phyloP scores from a whole-genome alignment of 2,888 invertebrate species.

The Cotesia congregata region DNA sequence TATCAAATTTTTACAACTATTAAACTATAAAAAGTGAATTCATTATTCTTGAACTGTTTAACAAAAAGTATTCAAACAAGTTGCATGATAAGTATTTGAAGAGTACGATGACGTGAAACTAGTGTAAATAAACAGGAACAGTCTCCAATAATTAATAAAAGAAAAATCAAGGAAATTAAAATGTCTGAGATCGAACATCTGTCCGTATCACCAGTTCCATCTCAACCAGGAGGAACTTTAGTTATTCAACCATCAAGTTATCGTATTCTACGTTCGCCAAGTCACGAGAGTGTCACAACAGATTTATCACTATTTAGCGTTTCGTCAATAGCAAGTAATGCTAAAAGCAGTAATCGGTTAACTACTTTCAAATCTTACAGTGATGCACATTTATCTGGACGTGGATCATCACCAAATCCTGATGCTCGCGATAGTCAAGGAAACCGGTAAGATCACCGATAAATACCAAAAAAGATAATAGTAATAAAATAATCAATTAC shows the following conservation, averaged over 20 bases:
- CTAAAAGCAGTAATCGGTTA: constrained; percentile 68
- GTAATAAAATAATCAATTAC: neutral
- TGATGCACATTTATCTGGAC: constrained; percentile 70
- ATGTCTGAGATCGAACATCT: constrained; percentile 63
- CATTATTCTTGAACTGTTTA: too few relatives aligned
- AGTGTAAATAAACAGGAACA: neutral
- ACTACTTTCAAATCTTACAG: constrained; percentile 72
- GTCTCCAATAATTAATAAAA: neutral
- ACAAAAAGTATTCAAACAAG: too few relatives aligned
- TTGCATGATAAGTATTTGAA: too few relatives aligned
- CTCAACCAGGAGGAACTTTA: constrained; percentile 40
- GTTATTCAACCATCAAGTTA: constrained; percentile 72
- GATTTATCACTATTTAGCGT: constrained; percentile 85
- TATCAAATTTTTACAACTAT: too few relatives aligned
- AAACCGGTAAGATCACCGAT: constrained; percentile 57
- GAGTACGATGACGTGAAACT: neutral
- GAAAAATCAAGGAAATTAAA: constrained; percentile 25
- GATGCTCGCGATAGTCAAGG: constrained; percentile 71
- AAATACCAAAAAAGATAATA: neutral
- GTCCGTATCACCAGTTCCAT: constrained; percentile 55
- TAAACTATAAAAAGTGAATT: too few relatives aligned
- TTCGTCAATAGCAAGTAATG: constrained; percentile 77
- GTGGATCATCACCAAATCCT: constrained; percentile 82
- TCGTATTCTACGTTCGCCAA: constrained; percentile 82
- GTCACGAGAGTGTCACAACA: constrained; percentile 87